A percentile compares a stretch with the other conserved stretches of the same genome.
phyloP scores from a whole-genome alignment of 2,888 invertebrate genomes.

The Dioctria rufipes region DNA sequence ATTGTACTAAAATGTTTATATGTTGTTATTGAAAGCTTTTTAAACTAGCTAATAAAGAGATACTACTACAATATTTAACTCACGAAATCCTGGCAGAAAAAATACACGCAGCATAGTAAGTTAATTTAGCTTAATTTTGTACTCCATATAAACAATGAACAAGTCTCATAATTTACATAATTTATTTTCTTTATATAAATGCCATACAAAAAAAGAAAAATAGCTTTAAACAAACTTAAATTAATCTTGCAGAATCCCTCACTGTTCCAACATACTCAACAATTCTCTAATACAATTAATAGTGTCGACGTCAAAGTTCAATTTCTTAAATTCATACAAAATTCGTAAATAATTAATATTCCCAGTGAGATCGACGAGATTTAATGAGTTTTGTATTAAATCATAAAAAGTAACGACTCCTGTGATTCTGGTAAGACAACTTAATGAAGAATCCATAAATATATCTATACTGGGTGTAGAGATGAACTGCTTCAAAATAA shows the following conservation, averaged over 20 bases:
- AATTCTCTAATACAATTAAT: conserved; percentile 67
- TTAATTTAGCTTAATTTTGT: too few relatives aligned
- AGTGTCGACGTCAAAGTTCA: conserved; percentile 65
- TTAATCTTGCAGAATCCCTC: background rate
- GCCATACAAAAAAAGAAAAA: conserved; percentile 5
- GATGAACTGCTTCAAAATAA: conserved; percentile 66
- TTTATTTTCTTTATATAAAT: conserved; percentile 13
- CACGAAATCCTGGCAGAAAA: too few relatives aligned
- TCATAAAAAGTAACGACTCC: conserved; percentile 67
- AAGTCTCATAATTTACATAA: background rate
- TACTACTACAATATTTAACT: too few relatives aligned
- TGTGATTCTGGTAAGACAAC: conserved; percentile 61
- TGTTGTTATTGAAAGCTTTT: too few relatives aligned
- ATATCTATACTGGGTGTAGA: conserved; percentile 54
- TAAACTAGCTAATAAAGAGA: too few relatives aligned
- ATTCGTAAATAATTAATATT: conserved; percentile 66
- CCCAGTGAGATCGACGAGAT: conserved; percentile 64
- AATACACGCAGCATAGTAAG: too few relatives aligned
- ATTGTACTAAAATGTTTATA: too few relatives aligned
- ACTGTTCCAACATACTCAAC: conserved; percentile 57
- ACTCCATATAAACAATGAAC: too few relatives aligned
- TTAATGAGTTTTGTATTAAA: conserved; percentile 67
- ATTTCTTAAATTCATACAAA: conserved; percentile 66
- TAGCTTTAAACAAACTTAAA: background rate
- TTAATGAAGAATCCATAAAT: conserved; percentile 57